These are phyloP conservation scores for Antechinus stuartii DNA, from an alignment of 2,113 vertebrate species.

Conservation along the genomic window DNA sequence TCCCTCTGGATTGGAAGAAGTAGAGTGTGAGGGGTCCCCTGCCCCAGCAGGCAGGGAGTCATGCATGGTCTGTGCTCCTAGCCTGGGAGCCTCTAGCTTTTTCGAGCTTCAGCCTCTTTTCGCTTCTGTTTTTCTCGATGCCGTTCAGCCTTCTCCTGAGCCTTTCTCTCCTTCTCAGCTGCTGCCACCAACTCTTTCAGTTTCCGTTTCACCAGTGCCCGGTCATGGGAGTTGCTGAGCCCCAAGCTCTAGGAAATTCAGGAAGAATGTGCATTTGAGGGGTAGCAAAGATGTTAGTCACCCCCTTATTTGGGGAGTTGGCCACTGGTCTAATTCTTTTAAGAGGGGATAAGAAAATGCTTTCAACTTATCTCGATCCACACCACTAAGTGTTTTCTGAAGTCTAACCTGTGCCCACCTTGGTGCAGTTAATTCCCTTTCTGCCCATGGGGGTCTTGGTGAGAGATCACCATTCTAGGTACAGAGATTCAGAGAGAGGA, in stretches of 20 bases:
- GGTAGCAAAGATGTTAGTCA: not conserved
- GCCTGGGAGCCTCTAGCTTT: conserved; percentile 78
- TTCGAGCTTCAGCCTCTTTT: conserved; percentile 85
- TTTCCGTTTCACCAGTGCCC: conserved; percentile 88
- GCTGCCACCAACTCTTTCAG: conserved; percentile 90
- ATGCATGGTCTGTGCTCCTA: not conserved
- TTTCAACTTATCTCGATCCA: not conserved
- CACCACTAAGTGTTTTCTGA: not conserved
- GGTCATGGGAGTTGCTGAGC: conserved; percentile 89
- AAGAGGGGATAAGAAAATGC: not conserved
- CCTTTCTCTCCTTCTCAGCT: conserved; percentile 89
- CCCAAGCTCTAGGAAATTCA: conserved; percentile 86
- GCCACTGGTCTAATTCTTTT: not conserved
- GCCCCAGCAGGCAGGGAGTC: not conserved
- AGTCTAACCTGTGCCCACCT: not conserved
- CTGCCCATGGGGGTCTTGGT: not conserved
- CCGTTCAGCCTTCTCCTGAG: conserved; percentile 90
- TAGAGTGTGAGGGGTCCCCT: not conserved
- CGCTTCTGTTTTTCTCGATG: conserved; percentile 90
- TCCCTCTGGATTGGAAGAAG: not conserved
- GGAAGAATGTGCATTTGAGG: not conserved
- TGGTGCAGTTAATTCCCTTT: not conserved
- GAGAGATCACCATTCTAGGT: not conserved
- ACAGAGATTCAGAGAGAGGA: not conserved
- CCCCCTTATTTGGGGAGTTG: not conserved